Percentiles rank a stretch among this genome's conserved stretches.
Conservation (phyloP, 2,797 vertebrate species). For the Podargus strigoides region DNA sequence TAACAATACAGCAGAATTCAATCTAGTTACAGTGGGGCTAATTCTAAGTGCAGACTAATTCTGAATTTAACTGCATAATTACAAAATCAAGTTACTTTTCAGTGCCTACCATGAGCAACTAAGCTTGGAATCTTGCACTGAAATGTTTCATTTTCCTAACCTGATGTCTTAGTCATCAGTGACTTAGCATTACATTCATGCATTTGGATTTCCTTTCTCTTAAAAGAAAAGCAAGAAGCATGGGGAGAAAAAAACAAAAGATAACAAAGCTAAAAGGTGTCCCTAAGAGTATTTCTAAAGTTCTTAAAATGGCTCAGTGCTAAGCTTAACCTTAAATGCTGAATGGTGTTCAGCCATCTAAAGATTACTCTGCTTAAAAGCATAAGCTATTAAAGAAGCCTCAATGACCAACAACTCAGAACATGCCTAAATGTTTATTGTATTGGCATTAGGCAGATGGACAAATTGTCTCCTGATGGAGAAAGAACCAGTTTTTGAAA, state of each 20-base stretch:
- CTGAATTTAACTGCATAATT: not conserved
- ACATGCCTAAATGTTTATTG: not conserved
- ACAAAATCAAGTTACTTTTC: not conserved
- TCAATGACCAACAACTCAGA: constrained; percentile 11
- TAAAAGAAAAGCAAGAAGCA: not conserved
- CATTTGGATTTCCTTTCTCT: not conserved
- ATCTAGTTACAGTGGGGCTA: not conserved
- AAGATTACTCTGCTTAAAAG: constrained; percentile 19
- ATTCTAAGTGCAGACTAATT: not conserved
- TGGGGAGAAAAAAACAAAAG: not conserved
- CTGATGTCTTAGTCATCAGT: not conserved
- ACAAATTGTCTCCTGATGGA: not conserved
- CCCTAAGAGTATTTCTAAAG: not conserved
- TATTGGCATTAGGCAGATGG: not conserved
- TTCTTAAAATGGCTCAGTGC: not conserved
- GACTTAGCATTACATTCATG: not conserved
- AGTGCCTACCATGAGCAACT: not conserved
- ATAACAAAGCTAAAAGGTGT: not conserved
- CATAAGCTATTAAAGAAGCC: not conserved
- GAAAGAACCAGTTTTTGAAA: not conserved
- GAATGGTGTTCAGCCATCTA: not conserved
- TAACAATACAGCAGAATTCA: not conserved
- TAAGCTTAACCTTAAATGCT: not conserved
- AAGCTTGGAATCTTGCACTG: not conserved
- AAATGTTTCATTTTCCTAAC: not conserved